Base-by-base conservation (phyloP, 2,888 invertebrate species). In the Copidosoma aretas region DNA sequence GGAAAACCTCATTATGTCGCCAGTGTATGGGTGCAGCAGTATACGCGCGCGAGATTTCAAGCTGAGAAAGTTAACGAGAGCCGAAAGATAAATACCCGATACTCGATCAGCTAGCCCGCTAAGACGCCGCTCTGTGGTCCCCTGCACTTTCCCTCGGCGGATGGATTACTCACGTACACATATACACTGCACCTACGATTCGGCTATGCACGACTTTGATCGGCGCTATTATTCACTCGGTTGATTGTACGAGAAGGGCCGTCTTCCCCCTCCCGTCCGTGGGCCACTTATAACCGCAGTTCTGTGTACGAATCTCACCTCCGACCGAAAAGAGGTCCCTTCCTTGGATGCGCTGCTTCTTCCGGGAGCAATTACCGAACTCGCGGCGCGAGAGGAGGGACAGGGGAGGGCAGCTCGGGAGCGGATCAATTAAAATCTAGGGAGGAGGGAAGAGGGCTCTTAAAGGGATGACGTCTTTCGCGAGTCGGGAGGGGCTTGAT, bases 211-310 rank as follows among this genome's bases (percentile, higher is more conserved):
- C 32, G 32, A 8, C 22, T 56, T 60, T 67, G 66, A 70, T 67
- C 66, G 60, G 21, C 41, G 61, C 59, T 24, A 70, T 67, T 58
- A 63, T 53, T 70, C 66, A 63, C 63, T 51, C 58, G 66, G 60
- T 56, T 63, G 60, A 63, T 63, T 63, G 41, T 61, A 22, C 43
- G 56, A 15, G 39, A 12, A 8, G 21, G 17, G 19, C 4, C 24
- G 15, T 25, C 14, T n/a, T 32, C 41, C 17, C 39, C 49, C 51
- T 19, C 58, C 62, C 66, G 70, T 1, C 3, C 3, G 17, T 15
- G 43, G 43, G 12, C 21, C 32, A 32, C 57, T n/a, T 46, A 24
- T n/a, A 64, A 12, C 39, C 24, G 43, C 56, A n/a, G 56, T 54
- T 52, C 58, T 32, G 32, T 32, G 3, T 32, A 32, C 32, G 32